Base-by-base conservation (phyloP, 2,888 invertebrate genomes). In the Chirona hameri region DNA sequence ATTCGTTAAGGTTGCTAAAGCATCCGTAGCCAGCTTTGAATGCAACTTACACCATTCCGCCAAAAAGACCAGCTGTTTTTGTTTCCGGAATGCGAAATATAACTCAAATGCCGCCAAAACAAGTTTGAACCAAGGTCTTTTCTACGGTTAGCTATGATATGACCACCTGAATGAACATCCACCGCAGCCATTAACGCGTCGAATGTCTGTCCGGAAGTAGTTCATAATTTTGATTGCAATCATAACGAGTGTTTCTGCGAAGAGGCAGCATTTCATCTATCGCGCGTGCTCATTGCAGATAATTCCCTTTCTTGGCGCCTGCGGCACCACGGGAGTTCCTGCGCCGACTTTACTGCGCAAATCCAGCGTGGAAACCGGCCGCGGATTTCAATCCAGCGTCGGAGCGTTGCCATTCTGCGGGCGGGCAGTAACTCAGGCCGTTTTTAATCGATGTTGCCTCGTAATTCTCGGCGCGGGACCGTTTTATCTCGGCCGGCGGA, bases 381-480 rank as follows among this genome's bases (percentile, higher is more conserved):
- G 76, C 76, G 21, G 39, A 76, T 76, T 76, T 76, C 76, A 21
- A 39, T 76, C 24, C 76, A 21, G 39, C n/a, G n/a, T 2, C 76
- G 21, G 39, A 39, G 18, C 21, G 76, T 21, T 24, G 76, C 76
- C 76, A 24, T 24, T 39, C 76, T 7, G 39, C 9, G 7, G 9
- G 21, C 15, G 18, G 21, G 39, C 39, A 5, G 39, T 76, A 76
- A 76, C 39, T 76, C 76, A 76, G 76, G 21, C 76, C 4, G 39
- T 18, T 39, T 76, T 76, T 76, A 76, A 76, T 76, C 76, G 76
- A 7, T 39, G 39, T 76, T 76, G 76, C 76, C 76, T 76, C 76
- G 76, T 76, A 76, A 76, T 39, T 76, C 29, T 76, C 76, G 21
- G 39, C 39, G 21, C 76, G 39, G 76, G 76, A 31, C 27, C 39